Evolutionary conservation across 2,113 vertebrate genomes (phyloP).

Genomic region (Pachyramphus minor): DNA sequence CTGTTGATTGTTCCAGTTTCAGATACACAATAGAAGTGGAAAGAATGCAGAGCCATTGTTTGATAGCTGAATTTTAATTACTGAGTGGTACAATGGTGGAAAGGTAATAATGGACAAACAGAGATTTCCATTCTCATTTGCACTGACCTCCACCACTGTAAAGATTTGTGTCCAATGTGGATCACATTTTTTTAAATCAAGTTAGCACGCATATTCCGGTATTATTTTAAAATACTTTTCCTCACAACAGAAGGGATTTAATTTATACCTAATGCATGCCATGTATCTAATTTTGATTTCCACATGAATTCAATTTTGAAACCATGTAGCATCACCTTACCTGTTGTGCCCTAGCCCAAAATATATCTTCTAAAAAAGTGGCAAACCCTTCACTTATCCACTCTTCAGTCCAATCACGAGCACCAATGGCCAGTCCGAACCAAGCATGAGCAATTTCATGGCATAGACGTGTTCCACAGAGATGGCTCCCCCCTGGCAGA

Average conservation of each 20-base stretch:
- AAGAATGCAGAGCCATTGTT: background rate
- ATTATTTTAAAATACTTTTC: background rate
- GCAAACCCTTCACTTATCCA: conserved; percentile 98
- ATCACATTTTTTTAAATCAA: background rate
- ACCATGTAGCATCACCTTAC: conserved; percentile 46
- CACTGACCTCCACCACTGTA: background rate
- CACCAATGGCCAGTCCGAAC: conserved; percentile 94
- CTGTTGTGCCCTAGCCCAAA: conserved; percentile 88
- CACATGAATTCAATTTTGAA: background rate
- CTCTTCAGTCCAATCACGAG: conserved; percentile 95
- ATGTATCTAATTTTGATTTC: background rate
- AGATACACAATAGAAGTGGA: background rate
- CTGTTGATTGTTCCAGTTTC: background rate
- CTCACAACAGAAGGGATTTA: background rate
- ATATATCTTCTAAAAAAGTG: conserved; percentile 90
- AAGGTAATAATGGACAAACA: background rate
- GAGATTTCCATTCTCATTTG: background rate
- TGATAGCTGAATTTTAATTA: background rate
- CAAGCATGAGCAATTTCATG: conserved; percentile 96
- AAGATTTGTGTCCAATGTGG: background rate
- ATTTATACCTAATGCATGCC: background rate
- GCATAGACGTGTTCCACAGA: conserved; percentile 88
- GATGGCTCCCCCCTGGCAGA: conserved; percentile 70
- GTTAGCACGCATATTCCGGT: background rate
- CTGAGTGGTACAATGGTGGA: background rate